A percentile compares a stretch with the other conserved stretches of the same genome.
phyloP scores from a whole-genome alignment of 2,797 vertebrate species.

The Geotrypetes seraphini region DNA sequence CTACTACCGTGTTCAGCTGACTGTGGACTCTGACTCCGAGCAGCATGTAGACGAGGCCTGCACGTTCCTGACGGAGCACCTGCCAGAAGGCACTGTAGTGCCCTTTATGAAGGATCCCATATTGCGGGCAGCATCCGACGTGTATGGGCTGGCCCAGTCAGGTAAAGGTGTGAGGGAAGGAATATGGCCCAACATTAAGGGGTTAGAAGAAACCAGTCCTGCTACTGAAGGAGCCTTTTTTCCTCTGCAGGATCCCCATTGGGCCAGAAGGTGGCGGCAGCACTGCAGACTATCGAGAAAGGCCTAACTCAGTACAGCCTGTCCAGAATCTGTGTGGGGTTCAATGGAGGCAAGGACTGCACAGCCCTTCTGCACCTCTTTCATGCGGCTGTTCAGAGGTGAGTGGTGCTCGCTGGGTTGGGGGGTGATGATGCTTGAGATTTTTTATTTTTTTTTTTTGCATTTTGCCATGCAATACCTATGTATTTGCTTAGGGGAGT shows the following conservation, averaged over 20 bases:
- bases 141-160: conserved; percentile 68
- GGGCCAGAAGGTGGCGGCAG: conserved; percentile 70
- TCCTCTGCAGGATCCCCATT: conserved; percentile 59
- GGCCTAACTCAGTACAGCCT: conserved; percentile 67
- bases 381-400: conserved; percentile 79
- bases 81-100: conserved; percentile 67
- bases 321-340: conserved; percentile 75
- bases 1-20: conserved; percentile 81
- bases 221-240: too few species aligned
- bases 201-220: too few species aligned
- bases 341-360: conserved; percentile 96
- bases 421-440: too few species aligned
- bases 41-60: conserved; percentile 59
- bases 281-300: conserved; percentile 70
- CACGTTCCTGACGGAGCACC: conserved; percentile 53
- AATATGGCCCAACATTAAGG: too few species aligned
- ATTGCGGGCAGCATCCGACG: conserved; percentile 56
- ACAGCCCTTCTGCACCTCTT: conserved; percentile 86
- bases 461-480: too few species aligned
- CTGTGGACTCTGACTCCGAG: conserved; percentile 73
- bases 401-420: conserved; percentile 10
- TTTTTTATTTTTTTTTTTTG: fast-evolving
- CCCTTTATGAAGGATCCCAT: conserved; percentile 58
- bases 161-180: conserved; percentile 45
- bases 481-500: too few species aligned